These are phyloP conservation scores for Flexamia atlantica DNA, from an alignment of 2,888 invertebrate genomes.

Conservation along the genomic window DNA sequence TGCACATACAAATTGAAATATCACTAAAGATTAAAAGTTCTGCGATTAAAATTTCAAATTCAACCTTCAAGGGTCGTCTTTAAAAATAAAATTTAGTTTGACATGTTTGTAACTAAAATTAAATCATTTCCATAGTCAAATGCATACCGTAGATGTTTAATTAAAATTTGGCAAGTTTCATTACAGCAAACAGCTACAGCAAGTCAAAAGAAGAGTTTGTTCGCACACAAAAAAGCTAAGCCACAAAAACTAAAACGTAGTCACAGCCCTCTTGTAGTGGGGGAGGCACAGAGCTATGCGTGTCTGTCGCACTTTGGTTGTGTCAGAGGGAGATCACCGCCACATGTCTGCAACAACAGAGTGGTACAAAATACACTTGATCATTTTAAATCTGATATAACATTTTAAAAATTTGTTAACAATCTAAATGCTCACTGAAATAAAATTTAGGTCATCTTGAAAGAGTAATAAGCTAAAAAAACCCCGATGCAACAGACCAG, in stretches of 20 bases:
- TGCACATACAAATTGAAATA: too few species aligned
- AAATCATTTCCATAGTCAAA: background rate
- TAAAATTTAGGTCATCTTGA: too few species aligned
- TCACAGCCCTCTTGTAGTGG: slow-evolving; percentile 48
- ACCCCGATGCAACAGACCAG: too few species aligned
- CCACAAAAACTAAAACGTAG: slow-evolving; percentile 28
- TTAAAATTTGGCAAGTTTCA: background rate
- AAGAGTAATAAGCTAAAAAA: too few species aligned
- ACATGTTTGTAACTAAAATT: background rate
- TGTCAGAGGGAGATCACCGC: slow-evolving; percentile 53
- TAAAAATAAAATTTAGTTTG: background rate
- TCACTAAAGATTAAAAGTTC: background rate
- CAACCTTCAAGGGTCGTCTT: background rate
- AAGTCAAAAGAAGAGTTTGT: background rate
- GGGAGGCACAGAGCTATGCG: slow-evolving; percentile 46
- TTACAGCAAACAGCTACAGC: background rate
- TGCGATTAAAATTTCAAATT: background rate
- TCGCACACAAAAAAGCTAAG: slow-evolving; percentile 43
- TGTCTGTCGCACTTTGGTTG: slow-evolving; percentile 54
- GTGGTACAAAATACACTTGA: too few species aligned
- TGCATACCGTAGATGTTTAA: background rate
- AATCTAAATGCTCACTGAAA: too few species aligned
- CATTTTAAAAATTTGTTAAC: too few species aligned
- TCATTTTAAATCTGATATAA: too few species aligned
- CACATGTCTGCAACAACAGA: slow-evolving; percentile 52